These are phyloP conservation scores for Trematomus loennbergii DNA, from an alignment of 2,113 vertebrate species.

Conservation along the genomic window DNA sequence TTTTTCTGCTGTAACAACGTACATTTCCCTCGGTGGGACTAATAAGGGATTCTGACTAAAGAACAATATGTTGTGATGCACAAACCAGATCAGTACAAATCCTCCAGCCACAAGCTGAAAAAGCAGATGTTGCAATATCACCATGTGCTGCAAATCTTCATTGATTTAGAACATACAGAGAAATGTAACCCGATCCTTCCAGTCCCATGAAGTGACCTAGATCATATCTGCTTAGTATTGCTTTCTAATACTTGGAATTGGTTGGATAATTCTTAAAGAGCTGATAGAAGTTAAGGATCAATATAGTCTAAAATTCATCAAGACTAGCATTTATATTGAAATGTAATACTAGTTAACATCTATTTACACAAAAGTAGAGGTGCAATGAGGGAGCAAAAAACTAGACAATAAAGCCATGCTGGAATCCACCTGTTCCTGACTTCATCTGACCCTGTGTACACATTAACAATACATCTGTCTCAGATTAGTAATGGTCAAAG, in stretches of 20 bases:
- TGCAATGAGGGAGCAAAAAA: not conserved
- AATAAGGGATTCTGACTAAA: no score
- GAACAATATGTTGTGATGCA: not conserved
- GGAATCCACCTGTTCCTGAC: conserved; percentile 24
- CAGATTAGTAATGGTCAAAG: conserved; percentile 52
- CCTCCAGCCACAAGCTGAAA: not conserved
- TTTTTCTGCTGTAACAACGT: no score
- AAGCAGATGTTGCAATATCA: not conserved
- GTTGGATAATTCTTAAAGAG: not conserved
- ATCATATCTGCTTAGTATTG: not conserved
- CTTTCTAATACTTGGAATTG: not conserved
- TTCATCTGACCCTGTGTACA: not conserved
- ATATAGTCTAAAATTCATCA: not conserved
- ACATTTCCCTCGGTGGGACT: no score
- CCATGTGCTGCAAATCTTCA: not conserved
- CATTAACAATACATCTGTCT: conserved; percentile 57
- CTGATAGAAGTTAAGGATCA: not conserved
- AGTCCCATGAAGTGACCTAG: not conserved
- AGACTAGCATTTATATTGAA: not conserved
- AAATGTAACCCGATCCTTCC: not conserved
- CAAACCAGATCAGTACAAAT: not conserved
- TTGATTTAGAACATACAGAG: not conserved
- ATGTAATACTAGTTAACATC: not conserved
- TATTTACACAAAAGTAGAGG: not conserved
- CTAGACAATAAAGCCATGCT: not conserved